A percentile compares a stretch with the other conserved stretches of the same genome.
These are phyloP conservation scores for Zaprionus vittiger DNA, from an alignment of 1,140 invertebrate species.

Conservation along the genomic window DNA sequence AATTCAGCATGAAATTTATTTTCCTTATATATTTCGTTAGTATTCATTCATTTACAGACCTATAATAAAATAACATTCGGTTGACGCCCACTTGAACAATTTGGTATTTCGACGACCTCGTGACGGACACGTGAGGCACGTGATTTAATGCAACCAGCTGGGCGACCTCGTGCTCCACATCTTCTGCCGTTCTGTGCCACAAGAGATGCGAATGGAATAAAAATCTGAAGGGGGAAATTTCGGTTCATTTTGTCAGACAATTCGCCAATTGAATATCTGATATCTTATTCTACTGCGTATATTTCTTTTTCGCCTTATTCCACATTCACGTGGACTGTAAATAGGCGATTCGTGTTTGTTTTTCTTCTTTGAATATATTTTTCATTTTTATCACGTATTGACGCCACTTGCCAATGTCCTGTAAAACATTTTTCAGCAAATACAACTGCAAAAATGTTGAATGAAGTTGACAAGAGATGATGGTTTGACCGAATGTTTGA, in stretches of 20 bases:
- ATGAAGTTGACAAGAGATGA: not conserved
- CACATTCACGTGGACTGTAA: slow-evolving; percentile 1
- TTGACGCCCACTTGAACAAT: slow-evolving; percentile 7
- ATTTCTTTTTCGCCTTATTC: slow-evolving; percentile 26
- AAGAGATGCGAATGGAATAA: not conserved
- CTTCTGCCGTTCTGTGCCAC: not conserved
- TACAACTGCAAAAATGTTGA: slow-evolving; percentile 53
- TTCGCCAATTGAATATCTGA: slow-evolving; percentile 53
- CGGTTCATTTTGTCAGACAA: slow-evolving; percentile 35
- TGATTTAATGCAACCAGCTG: not conserved
- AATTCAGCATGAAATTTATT: not conserved
- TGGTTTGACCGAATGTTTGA: not conserved
- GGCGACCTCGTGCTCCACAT: not conserved
- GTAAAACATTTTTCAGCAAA: slow-evolving; percentile 59
- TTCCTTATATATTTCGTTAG: not conserved
- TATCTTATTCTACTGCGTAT: slow-evolving; percentile 58
- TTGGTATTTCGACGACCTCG: not conserved
- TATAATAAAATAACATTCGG: not conserved
- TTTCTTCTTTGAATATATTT: not conserved
- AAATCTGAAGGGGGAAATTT: not conserved
- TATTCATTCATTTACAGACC: not conserved
- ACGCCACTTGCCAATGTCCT: slow-evolving; percentile 13
- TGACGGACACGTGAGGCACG: not conserved
- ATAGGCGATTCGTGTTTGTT: slow-evolving; percentile 4
- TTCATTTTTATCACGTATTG: slow-evolving; percentile 6